Percentiles rank a stretch among this genome's conserved stretches.
Evolutionary conservation across 2,113 vertebrate species (phyloP).

Genomic region (Uria lomvia): DNA sequence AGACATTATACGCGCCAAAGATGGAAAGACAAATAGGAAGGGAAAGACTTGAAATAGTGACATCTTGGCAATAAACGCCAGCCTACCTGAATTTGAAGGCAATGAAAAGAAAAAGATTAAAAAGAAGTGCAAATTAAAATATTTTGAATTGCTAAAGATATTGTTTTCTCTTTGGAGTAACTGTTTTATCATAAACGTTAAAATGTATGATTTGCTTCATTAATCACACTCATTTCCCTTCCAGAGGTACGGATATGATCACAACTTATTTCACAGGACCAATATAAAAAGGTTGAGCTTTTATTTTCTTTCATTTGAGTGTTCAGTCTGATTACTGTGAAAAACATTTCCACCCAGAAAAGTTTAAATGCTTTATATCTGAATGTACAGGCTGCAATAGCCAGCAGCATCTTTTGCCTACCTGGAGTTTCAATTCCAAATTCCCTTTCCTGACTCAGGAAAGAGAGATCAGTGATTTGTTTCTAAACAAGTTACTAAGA

Average conservation of each 20-base stretch:
- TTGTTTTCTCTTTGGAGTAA: conserved; percentile 63
- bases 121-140: conserved; percentile 40
- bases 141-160: conserved; percentile 56
- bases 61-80: conserved; percentile 12
- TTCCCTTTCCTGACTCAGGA: conserved; percentile 3
- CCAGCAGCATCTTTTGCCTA: conserved; percentile 1
- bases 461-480: background rate
- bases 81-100: background rate
- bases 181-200: conserved; percentile 60
- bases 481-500: background rate
- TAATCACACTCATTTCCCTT: conserved; percentile 70
- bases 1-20: background rate
- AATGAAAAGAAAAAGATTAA: conserved; percentile 44
- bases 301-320: conserved; percentile 36
- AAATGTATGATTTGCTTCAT: conserved; percentile 71
- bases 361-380: conserved; percentile 22
- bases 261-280: conserved; percentile 36
- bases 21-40: conserved; percentile 34
- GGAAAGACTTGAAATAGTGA: background rate
- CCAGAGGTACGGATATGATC: conserved; percentile 36
- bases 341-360: conserved; percentile 30
- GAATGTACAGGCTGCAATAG: background rate
- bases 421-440: conserved; percentile 13
- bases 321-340: conserved; percentile 20
- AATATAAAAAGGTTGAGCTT: conserved; percentile 34